Evolutionary conservation across 2,113 vertebrate genomes (phyloP).

Genomic region (Crotalus tigris): DNA sequence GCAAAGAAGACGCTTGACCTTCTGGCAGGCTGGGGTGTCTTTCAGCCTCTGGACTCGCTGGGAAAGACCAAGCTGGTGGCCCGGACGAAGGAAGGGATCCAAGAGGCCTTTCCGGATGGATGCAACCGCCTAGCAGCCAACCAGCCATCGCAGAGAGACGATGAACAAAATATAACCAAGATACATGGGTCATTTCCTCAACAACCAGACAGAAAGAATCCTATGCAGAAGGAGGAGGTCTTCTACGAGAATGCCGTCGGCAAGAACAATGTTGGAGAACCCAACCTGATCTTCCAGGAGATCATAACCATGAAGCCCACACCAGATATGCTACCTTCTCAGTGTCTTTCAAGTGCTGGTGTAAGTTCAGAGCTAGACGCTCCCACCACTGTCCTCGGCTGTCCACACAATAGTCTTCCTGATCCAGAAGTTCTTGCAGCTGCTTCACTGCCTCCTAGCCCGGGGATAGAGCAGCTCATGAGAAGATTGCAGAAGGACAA

Average conservation of each 20-base stretch:
- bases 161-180: not conserved
- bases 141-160: not conserved
- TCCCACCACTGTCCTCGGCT: constrained; percentile 97
- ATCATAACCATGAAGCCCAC: not conserved
- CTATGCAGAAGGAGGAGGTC: not conserved
- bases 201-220: not conserved
- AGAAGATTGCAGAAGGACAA: not conserved
- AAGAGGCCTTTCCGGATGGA: constrained; percentile 81
- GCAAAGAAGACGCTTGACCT: constrained; percentile 66
- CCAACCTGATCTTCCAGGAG: not conserved
- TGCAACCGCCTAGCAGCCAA: constrained; percentile 71
- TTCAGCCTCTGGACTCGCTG: constrained; percentile 85
- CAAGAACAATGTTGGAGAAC: not conserved
- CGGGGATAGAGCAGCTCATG: not conserved
- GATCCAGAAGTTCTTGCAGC: constrained; percentile 79
- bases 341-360: constrained; percentile 86
- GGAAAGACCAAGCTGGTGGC: constrained; percentile 84
- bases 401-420: constrained; percentile 83
- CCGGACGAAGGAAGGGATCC: constrained; percentile 82
- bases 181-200: not conserved
- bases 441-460: constrained; percentile 82
- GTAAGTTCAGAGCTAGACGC: constrained; percentile 89
- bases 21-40: constrained; percentile 79
- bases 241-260: not conserved
- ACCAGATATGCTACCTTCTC: constrained; percentile 68